Evolutionary conservation across 1,140 invertebrate genomes (phyloP).

Genomic region (Microplitis mediator): DNA sequence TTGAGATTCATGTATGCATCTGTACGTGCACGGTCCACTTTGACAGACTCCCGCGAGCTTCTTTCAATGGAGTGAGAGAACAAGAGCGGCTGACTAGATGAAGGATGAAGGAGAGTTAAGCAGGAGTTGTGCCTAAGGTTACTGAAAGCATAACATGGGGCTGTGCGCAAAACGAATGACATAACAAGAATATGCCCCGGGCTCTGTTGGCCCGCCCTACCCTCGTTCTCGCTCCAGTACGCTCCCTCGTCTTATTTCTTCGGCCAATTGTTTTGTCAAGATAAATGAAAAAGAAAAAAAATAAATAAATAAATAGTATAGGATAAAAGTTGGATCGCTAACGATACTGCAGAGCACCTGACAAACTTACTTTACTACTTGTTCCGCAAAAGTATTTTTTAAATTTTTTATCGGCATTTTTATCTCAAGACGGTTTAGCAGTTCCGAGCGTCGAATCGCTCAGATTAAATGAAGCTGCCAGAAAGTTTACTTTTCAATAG

Average conservation of each 20-base stretch:
- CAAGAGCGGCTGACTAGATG: too few species aligned
- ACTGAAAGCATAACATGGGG: background rate
- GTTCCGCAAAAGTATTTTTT: background rate
- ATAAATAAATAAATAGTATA: background rate
- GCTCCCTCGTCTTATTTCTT: background rate
- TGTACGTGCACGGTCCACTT: conserved; percentile 22
- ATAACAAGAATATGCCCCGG: conserved; percentile 3
- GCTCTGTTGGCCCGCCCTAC: background rate
- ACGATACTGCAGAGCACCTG: conserved; percentile 20
- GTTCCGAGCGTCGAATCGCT: background rate
- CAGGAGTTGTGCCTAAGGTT: background rate
- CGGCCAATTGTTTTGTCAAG: background rate
- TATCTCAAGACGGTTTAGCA: background rate
- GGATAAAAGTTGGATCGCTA: background rate
- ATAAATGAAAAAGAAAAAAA: conserved; percentile 10
- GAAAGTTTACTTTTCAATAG: background rate
- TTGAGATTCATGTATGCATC: conserved; percentile 23
- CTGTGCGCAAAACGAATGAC: background rate
- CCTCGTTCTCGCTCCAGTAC: background rate
- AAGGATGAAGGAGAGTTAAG: background rate
- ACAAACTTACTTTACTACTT: conserved; percentile 2
- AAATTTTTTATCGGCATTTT: conserved; percentile 14
- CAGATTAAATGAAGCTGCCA: conserved; percentile 15
- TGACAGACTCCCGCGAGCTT: background rate
- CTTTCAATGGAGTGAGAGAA: too few species aligned